Evolutionary conservation across 2,797 vertebrate species (phyloP), one percentile per base, ranked within the genome.

Genomic region (Denticeps clupeoides): DNA sequence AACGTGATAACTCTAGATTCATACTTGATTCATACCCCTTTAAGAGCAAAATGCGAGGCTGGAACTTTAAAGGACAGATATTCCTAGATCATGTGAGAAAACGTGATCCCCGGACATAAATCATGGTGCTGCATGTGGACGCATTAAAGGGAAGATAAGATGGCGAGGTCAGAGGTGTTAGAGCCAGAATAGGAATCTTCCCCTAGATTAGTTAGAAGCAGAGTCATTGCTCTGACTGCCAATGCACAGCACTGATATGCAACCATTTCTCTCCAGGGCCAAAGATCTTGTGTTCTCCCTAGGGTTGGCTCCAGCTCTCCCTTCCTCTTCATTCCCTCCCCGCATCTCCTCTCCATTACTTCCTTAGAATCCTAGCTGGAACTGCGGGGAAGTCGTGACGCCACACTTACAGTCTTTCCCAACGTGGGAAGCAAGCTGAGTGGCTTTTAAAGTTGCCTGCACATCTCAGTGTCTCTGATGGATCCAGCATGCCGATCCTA

Each of bases 401-500:
- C 10, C 22, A 15, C 37, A 18, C 19, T 37, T 2, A 11, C 16
- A 35, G 45, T 44, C 37, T 33, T 66, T 64, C 59, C 58, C 59
- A 67, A 64, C 68, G 72, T 67, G 70, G 68, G 77, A 77, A 72
- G 60, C 59, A 53, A 59, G 54, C 9, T 7, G 33, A 37, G 27
- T 27, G 27, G 33, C 33, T 37, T 37, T 37, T 37, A 37, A 37
- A 37, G 33, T 7, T 73, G 72, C 66, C 68, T 75, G 67, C 57
- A 70, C 59, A 51, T 63, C 63, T 58, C 71, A 76, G 43, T 9
- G 56, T 65, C 72, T 71, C 73, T 71, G 60, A 65, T 72, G 72
- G 45, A 58, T 75, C 70, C 62, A 63, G 59, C 77, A 71, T 82
- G 77, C 80, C 79, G 72, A 74, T 84, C 69, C 65, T 65, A 67